Conservation (phyloP, 2,797 vertebrate species). For the Tapirus indicus region DNA sequence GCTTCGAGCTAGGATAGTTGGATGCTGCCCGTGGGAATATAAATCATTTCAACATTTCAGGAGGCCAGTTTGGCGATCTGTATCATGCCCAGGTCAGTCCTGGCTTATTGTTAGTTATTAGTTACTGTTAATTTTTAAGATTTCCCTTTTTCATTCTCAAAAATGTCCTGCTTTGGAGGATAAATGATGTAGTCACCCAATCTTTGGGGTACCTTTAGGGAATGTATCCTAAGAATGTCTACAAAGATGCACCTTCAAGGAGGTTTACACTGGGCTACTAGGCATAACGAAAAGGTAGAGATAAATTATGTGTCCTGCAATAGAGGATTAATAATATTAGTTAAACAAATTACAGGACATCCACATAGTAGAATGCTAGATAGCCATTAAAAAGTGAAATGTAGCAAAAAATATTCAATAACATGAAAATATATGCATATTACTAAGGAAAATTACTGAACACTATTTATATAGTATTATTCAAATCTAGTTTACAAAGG, state of each 20-base stretch:
- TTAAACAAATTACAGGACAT: background rate
- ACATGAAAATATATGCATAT: background rate
- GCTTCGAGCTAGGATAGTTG: background rate
- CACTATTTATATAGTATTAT: background rate
- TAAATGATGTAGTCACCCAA: background rate
- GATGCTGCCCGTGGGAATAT: background rate
- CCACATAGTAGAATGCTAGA: background rate
- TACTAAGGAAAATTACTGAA: conserved; percentile 1
- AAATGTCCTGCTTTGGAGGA: background rate
- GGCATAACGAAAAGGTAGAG: background rate
- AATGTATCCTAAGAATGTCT: background rate
- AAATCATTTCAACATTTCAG: background rate
- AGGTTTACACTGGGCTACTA: background rate
- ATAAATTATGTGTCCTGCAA: background rate
- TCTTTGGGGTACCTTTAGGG: background rate
- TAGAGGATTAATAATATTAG: background rate
- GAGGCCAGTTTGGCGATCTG: background rate
- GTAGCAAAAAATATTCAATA: background rate
- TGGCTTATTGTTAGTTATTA: background rate
- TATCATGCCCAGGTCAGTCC: background rate
- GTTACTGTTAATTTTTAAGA: background rate
- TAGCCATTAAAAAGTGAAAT: conserved; percentile 16
- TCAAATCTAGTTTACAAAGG: background rate
- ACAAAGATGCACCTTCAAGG: background rate
- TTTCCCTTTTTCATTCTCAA: background rate